Evolutionary conservation across 2,113 vertebrate species (phyloP), one percentile per base, ranked within the genome.

Genomic region (Phylloscopus whistleri): DNA sequence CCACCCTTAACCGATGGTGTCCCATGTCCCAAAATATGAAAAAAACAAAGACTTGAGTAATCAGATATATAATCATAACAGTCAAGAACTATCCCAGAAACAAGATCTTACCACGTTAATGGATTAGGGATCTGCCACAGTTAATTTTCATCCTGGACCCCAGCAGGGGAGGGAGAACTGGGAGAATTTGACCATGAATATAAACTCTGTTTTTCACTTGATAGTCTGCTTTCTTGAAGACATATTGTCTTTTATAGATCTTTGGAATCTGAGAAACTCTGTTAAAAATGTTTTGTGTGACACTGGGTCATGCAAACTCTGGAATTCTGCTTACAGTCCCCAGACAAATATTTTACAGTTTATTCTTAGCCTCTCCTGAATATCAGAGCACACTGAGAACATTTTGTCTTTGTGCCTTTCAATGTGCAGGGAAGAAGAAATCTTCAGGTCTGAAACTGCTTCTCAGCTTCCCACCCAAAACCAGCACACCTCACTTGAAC

Each of bases 1-100:
- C 18, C 7, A 23, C 26, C 53, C 30, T n/a, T 86, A 43, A 51
- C 23, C 0, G 0, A 23, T 17, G 20, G 63, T 2, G 2, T 74
- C n/a, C 52, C 39, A 49, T 2, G 2, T 72, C 52, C 60, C 39
- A 69, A 43, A 17, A 62, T 16, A n/a, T 0, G 1, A 52, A 39
- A 27, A 81, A 77, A 89, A 31, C 17, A 68, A 86, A 73, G 13
- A 52, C 7, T 44, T 80, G 28, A 48, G 59, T 39, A 68, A 84
- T 41, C 19, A 41, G 39, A 33, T 51, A 39, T 16, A 28, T 9
- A 60, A 62, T 39, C 33, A 69, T 23, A 75, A 53, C 12, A 33
- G 31, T 27, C 22, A 63, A 24, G 10, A 81, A 49, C 48, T 52
- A 41, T 21, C 23, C 23, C 46, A 46, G 33, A 35, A 68, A 89